Evolutionary conservation across 2,888 invertebrate species (phyloP).

Genomic region (Portevinia maculata): DNA sequence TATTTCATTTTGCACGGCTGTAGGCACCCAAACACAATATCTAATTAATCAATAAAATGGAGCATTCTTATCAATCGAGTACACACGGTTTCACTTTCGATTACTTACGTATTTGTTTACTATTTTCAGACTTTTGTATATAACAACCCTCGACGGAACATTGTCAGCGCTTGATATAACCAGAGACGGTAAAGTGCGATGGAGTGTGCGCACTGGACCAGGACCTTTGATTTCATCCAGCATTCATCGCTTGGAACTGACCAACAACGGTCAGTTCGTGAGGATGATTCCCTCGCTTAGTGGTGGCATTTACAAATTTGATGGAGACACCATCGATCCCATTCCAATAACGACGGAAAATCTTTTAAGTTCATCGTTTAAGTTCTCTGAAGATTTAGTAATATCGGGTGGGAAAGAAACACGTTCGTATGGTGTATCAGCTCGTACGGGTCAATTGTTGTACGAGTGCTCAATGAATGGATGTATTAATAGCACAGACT

Average conservation of each 20-base stretch:
- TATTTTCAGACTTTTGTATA: conserved; percentile 87
- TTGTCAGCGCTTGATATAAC: conserved; percentile 91
- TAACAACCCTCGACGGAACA: conserved; percentile 95
- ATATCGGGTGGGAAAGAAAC: conserved; percentile 95
- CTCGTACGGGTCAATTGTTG: conserved; percentile 87
- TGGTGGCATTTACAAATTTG: conserved; percentile 95
- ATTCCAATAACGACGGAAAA: conserved; percentile 94
- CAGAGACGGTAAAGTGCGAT: conserved; percentile 87
- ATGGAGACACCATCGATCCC: conserved; percentile 93
- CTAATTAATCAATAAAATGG: conserved; percentile 13
- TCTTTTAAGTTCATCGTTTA: conserved; percentile 93
- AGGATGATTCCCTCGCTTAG: conserved; percentile 96
- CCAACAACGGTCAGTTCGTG: conserved; percentile 92
- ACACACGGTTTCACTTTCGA: conserved; percentile 21
- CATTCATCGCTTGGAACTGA: conserved; percentile 93
- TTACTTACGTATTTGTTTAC: conserved; percentile 10
- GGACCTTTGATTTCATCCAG: conserved; percentile 93
- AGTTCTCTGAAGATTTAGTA: conserved; percentile 92
- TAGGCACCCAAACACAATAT: too few species aligned
- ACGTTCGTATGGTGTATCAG: conserved; percentile 92
- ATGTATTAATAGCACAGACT: conserved; percentile 88
- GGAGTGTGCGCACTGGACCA: conserved; percentile 91
- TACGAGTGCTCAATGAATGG: conserved; percentile 91
- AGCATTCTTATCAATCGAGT: conserved; percentile 2
- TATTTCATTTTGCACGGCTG: too few species aligned